Evolutionary conservation across 37 sponge, comb jelly and placozoan species (phyloP), one percentile per base, ranked within the genome.

Genomic region (Crambe crambe): DNA sequence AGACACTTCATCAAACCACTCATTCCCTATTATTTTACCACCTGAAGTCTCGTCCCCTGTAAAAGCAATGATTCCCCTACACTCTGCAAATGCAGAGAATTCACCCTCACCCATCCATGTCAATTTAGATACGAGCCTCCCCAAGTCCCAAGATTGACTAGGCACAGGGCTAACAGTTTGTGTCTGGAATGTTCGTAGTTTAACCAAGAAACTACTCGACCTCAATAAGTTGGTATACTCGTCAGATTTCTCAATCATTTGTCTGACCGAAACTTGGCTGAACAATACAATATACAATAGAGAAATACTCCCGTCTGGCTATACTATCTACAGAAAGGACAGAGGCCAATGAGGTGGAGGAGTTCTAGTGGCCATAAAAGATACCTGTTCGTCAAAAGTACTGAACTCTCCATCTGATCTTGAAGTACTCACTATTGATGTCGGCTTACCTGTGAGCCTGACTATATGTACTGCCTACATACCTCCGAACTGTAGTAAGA

Each of bases 261-360:
- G 71, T 40, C 44, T 39, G 5, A 41, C 71, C n/a, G 71, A 70
- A 42, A 70, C 44, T 26, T 70, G 71, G 71, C 43, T 70, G 2
- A 22, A 42, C 18, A 3, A 70, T 42, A 23, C 43, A 3, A 70
- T 70, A 5, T 70, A 42, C 22, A 44, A 70, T 20, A 8, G 42
- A 12, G 44, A 70, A 25, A 70, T 70, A 23, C 36, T 70, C 44
- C 44, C 71, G 23, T 23, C n/a, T 5, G 35, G 43, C 10, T 70
- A 70, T 21, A 42, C 2, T 1, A 70, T 70, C 17, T 70, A 42
- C n/a, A 42, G 71, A 21, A 70, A 70, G 23, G 71, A 70, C 71
- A 70, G 71, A 20, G 2, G 2, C 2, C 15, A 42, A 9, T 18
- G 44, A 2, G 71, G 71, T 42, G 44, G 71, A 27, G 71, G 44